Percentiles rank a stretch among this genome's conserved stretches.
These are phyloP conservation scores for Hirtodrosophila trivittata DNA, from an alignment of 2,888 invertebrate species.

Conservation along the genomic window DNA sequence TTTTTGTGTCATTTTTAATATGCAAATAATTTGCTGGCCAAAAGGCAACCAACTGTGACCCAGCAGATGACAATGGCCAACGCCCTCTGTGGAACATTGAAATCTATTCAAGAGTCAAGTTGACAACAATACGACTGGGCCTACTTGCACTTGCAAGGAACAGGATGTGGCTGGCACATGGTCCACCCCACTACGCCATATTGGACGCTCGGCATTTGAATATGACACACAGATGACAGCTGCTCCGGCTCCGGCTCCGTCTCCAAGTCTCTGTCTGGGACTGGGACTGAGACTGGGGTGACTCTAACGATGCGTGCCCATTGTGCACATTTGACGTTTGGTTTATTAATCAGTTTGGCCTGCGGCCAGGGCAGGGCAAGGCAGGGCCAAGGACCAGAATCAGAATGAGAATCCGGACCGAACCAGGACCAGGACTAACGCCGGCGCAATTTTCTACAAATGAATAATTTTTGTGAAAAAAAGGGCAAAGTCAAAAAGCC, in stretches of 20 bases:
- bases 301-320: slow-evolving; percentile 61
- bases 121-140: slow-evolving; percentile 74
- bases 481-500: slow-evolving; percentile 52
- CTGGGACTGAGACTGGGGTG: slow-evolving; percentile 40
- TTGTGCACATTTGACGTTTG: slow-evolving; percentile 82
- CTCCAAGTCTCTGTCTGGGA: slow-evolving; percentile 8
- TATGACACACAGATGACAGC: slow-evolving; percentile 82
- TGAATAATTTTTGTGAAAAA: slow-evolving; percentile 72
- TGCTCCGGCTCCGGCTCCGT: slow-evolving; percentile 58
- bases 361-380: slow-evolving; percentile 50
- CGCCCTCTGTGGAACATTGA: slow-evolving; percentile 47
- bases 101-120: slow-evolving; percentile 73
- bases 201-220: slow-evolving; percentile 62
- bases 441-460: slow-evolving; percentile 73
- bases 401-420: slow-evolving; percentile 11
- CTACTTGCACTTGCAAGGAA: slow-evolving; percentile 68
- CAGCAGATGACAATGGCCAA: slow-evolving; percentile 70
- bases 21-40: slow-evolving; percentile 78
- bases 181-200: slow-evolving; percentile 7
- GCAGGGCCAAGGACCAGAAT: slow-evolving; percentile 48
- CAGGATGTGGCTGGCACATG: slow-evolving; percentile 64
- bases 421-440: slow-evolving; percentile 3
- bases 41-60: slow-evolving; percentile 80
- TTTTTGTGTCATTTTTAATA: slow-evolving; percentile 63
- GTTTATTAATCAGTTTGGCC: slow-evolving; percentile 84